Evolutionary conservation across 2,888 invertebrate genomes (phyloP), one percentile per base, ranked within the genome.

Genomic region (Romanomermis culicivorax): DNA sequence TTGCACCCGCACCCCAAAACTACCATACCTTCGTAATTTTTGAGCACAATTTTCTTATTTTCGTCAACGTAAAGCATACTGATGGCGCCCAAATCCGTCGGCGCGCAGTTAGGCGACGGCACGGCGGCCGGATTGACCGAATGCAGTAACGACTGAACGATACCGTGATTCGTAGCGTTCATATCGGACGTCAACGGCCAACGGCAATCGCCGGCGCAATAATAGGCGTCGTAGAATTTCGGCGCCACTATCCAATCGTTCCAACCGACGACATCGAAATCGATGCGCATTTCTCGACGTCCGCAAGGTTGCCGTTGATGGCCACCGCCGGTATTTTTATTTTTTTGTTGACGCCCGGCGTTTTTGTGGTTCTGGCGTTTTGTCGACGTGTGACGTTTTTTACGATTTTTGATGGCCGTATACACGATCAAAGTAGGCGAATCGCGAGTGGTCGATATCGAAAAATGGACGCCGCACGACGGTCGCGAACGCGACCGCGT

Each of bases 21-120:
- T 65, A 87, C 82, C 97, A 97, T 97, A 72, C 95, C 91, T 75
- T 88, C 85, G 76, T 97, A 97, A 76, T 86, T 91, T 76, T 95
- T 95, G 67, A 99, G 79, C 70, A 91, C 87, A 68, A 93, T 88
- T 74, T 85, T 87, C 70, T 83, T 83, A 72, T 82, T 80, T 73
- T 85, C 83, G 75, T 95, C 89, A 70, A 87, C 78, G 75, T 93
- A 97, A 62, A 97, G 79, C 83, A 97, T 87, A 58, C 91, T 86
- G 66, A 95, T 87, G 61, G 86, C 80, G 63, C 84, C 83, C 59
- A 93, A 79, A 69, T 86, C 82, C 58, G 89, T 91, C 49, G 95
- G 93, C 57, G 95, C 87, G 74, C 97, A 97, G 74, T 93, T 95
- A 60, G 93, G 85, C 71, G 85, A 84, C 52, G 95, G 93, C 69